Base-by-base conservation (phyloP, 2,797 vertebrate species). In the Gadopsis marmoratus region DNA sequence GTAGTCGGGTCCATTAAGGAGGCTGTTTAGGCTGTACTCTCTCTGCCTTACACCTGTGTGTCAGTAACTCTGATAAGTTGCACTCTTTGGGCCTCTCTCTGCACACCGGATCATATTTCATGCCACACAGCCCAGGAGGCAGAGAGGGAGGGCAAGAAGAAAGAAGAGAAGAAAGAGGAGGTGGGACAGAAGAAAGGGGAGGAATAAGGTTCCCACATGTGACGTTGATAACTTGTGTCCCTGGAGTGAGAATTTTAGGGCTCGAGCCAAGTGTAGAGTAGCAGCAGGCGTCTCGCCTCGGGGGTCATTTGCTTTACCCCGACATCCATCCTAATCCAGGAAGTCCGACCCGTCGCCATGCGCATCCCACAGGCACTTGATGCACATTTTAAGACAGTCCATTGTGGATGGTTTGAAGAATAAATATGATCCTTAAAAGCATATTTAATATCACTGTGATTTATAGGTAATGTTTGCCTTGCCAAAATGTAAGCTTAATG, bases 21-120 rank as follows among this genome's bases (percentile, higher is more conserved):
- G 45, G 39, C 62, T 84, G 81, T 86, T 90, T 70, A 60, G 75
- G 80, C 62, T 76, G 56, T 48, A 53, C 78, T 84, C 73, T 54
- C 73, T 64, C 33, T 80, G 61, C 86, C 39, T 70, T 43, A 48
- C 64, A 82, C 62, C 63, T 65, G 65, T 79, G 45, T 66, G 77
- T 71, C 74, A 86, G 78, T 90, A 89, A 92, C 81, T 65, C 85
- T 90, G 92, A 95, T 87, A 90, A 93, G 93, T 95, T 78, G 86
- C 83, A 35, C 81, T 88, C 73, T 90, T 91, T 88, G 76, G 78
- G 81, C 74, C 78, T 89, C 85, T 86, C 83, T 82, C 85, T 81
- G 73, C 70, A 83, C 80, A 65, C 68, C 35, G 35, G 56, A 89
- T 90, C 88, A 88, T 82, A 92, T 93, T 91, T 87, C 89, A 90